A percentile compares a stretch with the other conserved stretches of the same genome.
These are phyloP conservation scores for Blennius ocellaris DNA, from an alignment of 2,113 vertebrate genomes.

Conservation along the genomic window DNA sequence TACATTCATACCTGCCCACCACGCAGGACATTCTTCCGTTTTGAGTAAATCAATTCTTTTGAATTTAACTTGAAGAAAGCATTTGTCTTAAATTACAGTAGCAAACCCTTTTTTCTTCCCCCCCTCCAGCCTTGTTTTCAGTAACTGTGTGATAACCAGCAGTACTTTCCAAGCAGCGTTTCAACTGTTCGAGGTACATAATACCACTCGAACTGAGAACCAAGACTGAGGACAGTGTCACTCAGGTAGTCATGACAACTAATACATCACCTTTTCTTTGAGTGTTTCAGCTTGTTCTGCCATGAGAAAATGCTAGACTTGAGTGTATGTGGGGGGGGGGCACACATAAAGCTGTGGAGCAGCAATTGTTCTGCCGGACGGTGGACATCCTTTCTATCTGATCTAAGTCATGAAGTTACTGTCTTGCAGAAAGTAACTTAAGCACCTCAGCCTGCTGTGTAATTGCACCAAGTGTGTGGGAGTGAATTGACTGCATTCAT, in stretches of 20 bases:
- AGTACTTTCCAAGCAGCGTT: slow-evolving; percentile 18
- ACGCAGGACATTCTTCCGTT: background rate
- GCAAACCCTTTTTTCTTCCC: background rate
- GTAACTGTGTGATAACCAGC: background rate
- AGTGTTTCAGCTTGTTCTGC: slow-evolving; percentile 25
- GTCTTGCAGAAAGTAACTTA: slow-evolving; percentile 50
- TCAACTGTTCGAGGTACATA: slow-evolving; percentile 23
- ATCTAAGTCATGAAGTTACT: slow-evolving; percentile 55
- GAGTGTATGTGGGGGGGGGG: slow-evolving; percentile 4
- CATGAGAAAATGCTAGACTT: slow-evolving; percentile 7
- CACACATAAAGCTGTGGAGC: slow-evolving; percentile 31
- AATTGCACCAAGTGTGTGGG: slow-evolving; percentile 57
- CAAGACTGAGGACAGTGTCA: slow-evolving; percentile 29
- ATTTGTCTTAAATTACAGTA: background rate
- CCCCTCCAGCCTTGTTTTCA: background rate
- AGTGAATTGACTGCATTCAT: slow-evolving; percentile 48
- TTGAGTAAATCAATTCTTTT: slow-evolving; percentile 14
- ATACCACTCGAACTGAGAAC: slow-evolving; percentile 14
- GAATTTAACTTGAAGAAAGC: slow-evolving; percentile 5
- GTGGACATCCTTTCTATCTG: slow-evolving; percentile 42
- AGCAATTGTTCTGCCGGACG: slow-evolving; percentile 34
- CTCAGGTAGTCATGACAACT: slow-evolving; percentile 63
- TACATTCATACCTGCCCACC: slow-evolving; percentile 19
- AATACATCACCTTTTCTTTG: slow-evolving; percentile 40
- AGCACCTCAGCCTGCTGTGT: slow-evolving; percentile 44